Percentiles rank a stretch among this genome's conserved stretches.
These are phyloP conservation scores for Rallus limicola DNA, from an alignment of 2,113 vertebrate genomes.

Conservation along the genomic window DNA sequence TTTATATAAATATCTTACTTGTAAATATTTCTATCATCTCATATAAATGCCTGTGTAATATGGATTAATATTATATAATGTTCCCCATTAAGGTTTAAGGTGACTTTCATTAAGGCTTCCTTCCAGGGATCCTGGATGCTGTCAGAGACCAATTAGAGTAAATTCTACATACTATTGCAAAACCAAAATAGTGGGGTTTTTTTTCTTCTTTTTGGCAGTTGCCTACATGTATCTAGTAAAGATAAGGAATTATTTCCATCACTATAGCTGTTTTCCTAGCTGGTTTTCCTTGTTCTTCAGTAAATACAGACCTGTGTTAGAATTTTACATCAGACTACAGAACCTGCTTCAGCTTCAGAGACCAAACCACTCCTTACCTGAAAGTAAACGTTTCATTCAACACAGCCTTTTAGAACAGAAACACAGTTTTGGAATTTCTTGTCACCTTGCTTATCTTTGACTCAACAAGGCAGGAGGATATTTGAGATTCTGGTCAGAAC, in stretches of 20 bases:
- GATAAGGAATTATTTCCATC: neutral
- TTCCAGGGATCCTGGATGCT: neutral
- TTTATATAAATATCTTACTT: conserved; percentile 3
- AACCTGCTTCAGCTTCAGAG: neutral
- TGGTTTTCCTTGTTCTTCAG: neutral
- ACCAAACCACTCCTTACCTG: neutral
- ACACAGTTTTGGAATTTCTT: neutral
- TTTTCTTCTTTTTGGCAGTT: neutral
- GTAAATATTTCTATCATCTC: neutral
- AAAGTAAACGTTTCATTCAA: neutral
- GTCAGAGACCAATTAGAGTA: neutral
- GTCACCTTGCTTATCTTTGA: neutral
- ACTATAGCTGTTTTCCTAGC: neutral
- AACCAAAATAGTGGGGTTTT: neutral
- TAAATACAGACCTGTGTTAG: neutral
- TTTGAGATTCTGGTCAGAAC: neutral
- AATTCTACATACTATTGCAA: neutral
- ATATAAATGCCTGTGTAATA: neutral
- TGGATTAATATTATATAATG: neutral
- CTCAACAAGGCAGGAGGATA: neutral
- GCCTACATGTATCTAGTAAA: neutral
- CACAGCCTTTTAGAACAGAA: neutral
- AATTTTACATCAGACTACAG: neutral
- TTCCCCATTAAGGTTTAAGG: neutral
- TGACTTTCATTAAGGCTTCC: neutral